Base-by-base conservation (phyloP, 2,797 vertebrate species). In the Cyclura pinguis region DNA sequence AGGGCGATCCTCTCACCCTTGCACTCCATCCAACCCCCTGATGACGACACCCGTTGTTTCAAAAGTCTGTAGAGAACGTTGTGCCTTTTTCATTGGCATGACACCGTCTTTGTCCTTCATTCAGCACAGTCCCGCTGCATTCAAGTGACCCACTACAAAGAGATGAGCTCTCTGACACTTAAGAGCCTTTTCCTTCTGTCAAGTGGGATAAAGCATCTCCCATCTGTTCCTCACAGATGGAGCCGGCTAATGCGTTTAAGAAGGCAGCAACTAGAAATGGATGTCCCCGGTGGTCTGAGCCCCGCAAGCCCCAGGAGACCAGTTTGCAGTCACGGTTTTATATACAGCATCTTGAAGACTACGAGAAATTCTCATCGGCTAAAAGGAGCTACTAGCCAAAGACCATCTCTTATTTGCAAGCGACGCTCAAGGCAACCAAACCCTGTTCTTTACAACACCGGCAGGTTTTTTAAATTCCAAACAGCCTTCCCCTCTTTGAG, bases 171-270 rank as follows among this genome's bases (percentile, higher is more conserved):
- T 80, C 78, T 14, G 27, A 90, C 93, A 92, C 84, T 92, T 13
- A 94, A 90, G 90, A 94, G 47, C 32, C 29, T 91, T 92, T 92
- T 94, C 86, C 81, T 69, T 88, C 90, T 92, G 55, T 85, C 81
- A 88, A 88, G 95, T 59, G 59, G 90, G 84, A 82, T 78, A n/a
- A 76, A 22, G 38, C 42, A 89, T 82, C 84, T 90, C 84, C 76
- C 93, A 87, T 86, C 47, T 88, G 92, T 91, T 94, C 52, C 47
- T 64, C 20, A 55, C 55, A 76, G 91, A 93, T 24, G 38, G 16
- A 88, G 72, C 52, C 10, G 47, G 35, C 69, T 74, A 93, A 93
- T 86, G 59, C 92, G 85, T 82, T 88, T 82, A 94, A 91, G 84
- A 94, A 73, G 89, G 5, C 27, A 89, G 42, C 59, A 90, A 78